Percentiles rank a stretch among this genome's conserved stretches.
Evolutionary conservation across 1,140 invertebrate species (phyloP).

Genomic region (Bombus consobrinus): DNA sequence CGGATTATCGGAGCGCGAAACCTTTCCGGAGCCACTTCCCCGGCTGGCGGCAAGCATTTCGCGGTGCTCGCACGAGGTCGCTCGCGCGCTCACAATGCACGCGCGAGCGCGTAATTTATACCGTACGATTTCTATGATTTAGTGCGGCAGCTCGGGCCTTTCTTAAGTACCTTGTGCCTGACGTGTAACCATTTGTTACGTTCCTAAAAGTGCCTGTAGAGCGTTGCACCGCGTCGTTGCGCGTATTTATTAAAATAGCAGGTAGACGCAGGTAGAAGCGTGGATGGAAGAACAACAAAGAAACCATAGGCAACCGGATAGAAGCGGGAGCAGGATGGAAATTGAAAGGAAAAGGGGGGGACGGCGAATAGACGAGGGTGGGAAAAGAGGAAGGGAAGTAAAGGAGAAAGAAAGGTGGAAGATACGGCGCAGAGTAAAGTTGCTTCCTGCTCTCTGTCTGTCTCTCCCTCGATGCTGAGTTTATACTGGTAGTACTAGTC

Average conservation of each 20-base stretch:
- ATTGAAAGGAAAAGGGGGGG: neutral
- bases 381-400: neutral
- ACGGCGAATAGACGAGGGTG: neutral
- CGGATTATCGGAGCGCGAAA: conserved; percentile 8
- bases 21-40: neutral
- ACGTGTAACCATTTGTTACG: conserved; percentile 57
- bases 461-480: conserved; percentile 47
- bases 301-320: neutral
- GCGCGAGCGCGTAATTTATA: conserved; percentile 52
- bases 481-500: conserved; percentile 67
- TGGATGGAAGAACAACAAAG: neutral
- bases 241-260: conserved; percentile 56
- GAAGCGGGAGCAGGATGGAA: neutral
- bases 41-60: neutral
- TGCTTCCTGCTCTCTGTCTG: conserved; percentile 14
- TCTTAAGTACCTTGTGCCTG: conserved; percentile 55
- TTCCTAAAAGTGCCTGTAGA: conserved; percentile 48
- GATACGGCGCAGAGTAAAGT: neutral
- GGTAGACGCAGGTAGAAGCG: conserved; percentile 47
- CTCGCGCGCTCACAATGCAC: conserved; percentile 14
- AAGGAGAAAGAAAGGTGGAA: neutral
- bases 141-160: conserved; percentile 54
- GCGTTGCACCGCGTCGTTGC: conserved; percentile 52
- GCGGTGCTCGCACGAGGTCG: neutral
- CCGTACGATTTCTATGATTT: conserved; percentile 58